These are phyloP conservation scores for Crypturellus tataupa DNA, from an alignment of 2,797 vertebrate species.

Conservation along the genomic window DNA sequence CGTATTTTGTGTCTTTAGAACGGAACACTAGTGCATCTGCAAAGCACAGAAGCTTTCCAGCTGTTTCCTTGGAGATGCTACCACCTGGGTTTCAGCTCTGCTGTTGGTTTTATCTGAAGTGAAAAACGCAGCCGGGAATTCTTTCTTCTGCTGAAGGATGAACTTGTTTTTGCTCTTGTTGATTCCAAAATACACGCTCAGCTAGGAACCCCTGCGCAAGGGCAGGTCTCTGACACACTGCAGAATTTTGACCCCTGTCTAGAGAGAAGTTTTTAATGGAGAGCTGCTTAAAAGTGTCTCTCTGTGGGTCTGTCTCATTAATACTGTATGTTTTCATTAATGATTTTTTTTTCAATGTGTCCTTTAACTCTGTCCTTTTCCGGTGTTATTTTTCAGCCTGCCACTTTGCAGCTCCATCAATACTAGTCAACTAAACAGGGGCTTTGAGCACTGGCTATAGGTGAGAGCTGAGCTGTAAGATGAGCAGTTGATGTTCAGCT, in stretches of 20 bases:
- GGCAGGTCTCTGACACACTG: neutral
- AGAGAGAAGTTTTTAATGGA: neutral
- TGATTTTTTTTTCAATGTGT: neutral
- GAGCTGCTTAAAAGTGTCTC: neutral
- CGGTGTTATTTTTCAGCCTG: neutral
- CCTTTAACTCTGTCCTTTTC: neutral
- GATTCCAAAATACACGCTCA: neutral
- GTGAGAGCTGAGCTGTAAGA: neutral
- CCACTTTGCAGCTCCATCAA: neutral
- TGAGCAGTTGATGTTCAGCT: neutral
- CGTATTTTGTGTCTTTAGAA: neutral
- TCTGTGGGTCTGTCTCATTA: neutral
- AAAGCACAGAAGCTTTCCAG: neutral
- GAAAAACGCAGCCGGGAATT: neutral
- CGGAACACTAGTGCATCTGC: neutral
- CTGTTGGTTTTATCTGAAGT: neutral
- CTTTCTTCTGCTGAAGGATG: neutral
- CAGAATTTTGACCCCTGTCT: neutral
- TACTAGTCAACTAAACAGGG: neutral
- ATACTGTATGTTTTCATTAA: neutral
- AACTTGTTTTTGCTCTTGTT: neutral
- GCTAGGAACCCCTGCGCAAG: neutral
- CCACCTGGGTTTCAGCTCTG: neutral
- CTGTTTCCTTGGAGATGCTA: constrained; percentile 51
- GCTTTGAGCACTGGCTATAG: neutral